A percentile compares a stretch with the other conserved stretches of the same genome.
These are phyloP conservation scores for Fistularia commersonii DNA, from an alignment of 2,797 vertebrate species.

Conservation along the genomic window DNA sequence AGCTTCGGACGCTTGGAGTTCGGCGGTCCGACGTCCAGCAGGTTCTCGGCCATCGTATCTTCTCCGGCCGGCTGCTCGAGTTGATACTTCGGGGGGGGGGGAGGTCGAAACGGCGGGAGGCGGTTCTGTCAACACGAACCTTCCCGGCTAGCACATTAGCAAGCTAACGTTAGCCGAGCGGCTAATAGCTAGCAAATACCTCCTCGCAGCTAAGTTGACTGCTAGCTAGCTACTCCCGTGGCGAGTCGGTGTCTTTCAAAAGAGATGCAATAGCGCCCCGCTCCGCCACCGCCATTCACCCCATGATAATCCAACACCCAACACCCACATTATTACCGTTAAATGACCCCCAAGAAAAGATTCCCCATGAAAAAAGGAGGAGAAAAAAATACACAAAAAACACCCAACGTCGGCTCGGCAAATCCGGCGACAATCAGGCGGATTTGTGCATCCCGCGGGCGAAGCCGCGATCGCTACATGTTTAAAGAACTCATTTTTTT, in stretches of 20 bases:
- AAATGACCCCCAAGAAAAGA: conserved; percentile 64
- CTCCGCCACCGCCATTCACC: conserved; percentile 85
- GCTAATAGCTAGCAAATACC: conserved; percentile 68
- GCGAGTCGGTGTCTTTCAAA: conserved; percentile 70
- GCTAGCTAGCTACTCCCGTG: conserved; percentile 63
- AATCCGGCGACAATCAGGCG: conserved; percentile 45
- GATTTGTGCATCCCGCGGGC: conserved; percentile 40
- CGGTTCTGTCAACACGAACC: conserved; percentile 29
- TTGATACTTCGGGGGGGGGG: too few species aligned
- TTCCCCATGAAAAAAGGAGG: conserved; percentile 65
- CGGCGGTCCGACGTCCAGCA: conserved; percentile 93
- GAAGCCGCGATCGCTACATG: conserved; percentile 64
- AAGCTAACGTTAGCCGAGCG: conserved; percentile 65
- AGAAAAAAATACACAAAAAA: too few species aligned
- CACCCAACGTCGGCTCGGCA: conserved; percentile 29
- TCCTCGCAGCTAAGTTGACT: conserved; percentile 65
- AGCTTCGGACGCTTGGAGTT: conserved; percentile 94
- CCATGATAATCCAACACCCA: conserved; percentile 85
- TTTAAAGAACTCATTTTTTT: conserved; percentile 71
- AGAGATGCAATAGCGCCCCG: conserved; percentile 91
- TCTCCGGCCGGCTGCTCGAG: conserved; percentile 13
- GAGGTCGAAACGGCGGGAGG: too few species aligned
- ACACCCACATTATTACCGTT: conserved; percentile 82
- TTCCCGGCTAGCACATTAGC: conserved; percentile 67
- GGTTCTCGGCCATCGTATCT: conserved; percentile 89